phyloP scores from a whole-genome alignment of 1,140 invertebrate species.

The Carcinoscorpius rotundicauda region DNA sequence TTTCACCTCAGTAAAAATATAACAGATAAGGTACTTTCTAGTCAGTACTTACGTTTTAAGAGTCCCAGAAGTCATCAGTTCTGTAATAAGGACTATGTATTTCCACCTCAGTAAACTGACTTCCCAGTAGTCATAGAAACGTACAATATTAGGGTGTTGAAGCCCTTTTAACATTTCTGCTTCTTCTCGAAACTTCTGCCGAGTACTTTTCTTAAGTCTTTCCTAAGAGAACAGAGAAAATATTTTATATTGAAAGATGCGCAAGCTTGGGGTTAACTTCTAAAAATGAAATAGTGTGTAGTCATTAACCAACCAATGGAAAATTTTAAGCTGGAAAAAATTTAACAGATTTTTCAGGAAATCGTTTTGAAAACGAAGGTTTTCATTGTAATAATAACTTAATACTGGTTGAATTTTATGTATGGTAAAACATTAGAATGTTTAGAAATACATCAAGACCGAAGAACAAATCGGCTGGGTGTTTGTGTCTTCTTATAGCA shows the following conservation, averaged over 20 bases:
- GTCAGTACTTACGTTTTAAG: constrained; percentile 72
- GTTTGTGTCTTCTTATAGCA: too few relatives aligned
- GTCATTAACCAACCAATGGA: not conserved
- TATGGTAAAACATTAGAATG: too few relatives aligned
- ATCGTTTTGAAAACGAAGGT: too few relatives aligned
- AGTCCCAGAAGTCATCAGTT: constrained; percentile 98
- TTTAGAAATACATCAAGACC: too few relatives aligned
- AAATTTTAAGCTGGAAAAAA: not conserved
- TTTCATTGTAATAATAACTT: too few relatives aligned
- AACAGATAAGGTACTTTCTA: too few relatives aligned
- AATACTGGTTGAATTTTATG: too few relatives aligned
- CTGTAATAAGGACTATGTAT: constrained; percentile 67
- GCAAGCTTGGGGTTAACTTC: not conserved
- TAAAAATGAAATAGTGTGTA: not conserved
- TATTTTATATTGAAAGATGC: constrained; percentile 3
- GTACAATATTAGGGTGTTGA: constrained; percentile 98
- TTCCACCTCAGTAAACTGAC: constrained; percentile 73
- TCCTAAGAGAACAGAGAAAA: constrained; percentile 20
- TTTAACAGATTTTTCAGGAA: too few relatives aligned
- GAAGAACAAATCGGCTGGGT: too few relatives aligned
- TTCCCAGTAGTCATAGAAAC: constrained; percentile 99
- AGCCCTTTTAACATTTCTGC: constrained; percentile 97
- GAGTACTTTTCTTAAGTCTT: constrained; percentile 54
- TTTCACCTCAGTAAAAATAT: too few relatives aligned
- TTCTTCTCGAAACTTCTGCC: constrained; percentile 93